phyloP scores from a whole-genome alignment of 2,888 invertebrate genomes.

The Rotaria magnacalcarata region DNA sequence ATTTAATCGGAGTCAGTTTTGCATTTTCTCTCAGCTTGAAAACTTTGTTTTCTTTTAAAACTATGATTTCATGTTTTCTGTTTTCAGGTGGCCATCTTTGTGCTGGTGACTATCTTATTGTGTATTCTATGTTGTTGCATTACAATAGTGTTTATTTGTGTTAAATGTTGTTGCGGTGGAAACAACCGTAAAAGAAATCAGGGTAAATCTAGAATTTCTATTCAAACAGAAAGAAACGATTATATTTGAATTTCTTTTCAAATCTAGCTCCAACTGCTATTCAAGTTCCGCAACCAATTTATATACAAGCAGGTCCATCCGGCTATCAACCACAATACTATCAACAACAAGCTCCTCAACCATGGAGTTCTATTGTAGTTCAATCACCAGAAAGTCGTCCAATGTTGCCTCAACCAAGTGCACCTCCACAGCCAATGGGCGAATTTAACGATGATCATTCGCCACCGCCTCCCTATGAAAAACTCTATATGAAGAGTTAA shows the following conservation, averaged over 20 bases:
- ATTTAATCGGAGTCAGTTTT: too few relatives aligned
- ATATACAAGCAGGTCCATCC: not conserved
- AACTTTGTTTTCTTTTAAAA: too few relatives aligned
- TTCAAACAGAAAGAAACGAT: too few relatives aligned
- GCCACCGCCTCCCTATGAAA: not conserved
- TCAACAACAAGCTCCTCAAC: not conserved
- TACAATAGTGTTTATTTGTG: not conserved
- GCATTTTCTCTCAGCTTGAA: too few relatives aligned
- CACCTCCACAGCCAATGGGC: not conserved
- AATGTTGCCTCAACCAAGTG: slow-evolving; percentile 29
- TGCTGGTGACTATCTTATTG: not conserved
- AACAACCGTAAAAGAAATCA: not conserved
- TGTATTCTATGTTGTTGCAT: not conserved
- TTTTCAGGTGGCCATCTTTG: not conserved
- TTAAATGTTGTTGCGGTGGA: not conserved
- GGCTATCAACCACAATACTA: not conserved
- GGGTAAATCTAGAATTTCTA: not conserved
- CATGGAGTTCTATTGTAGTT: not conserved
- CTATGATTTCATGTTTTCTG: too few relatives aligned
- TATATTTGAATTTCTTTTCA: too few relatives aligned
- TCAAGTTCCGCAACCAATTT: slow-evolving; percentile 26
- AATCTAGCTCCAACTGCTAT: not conserved
- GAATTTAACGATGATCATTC: not conserved
- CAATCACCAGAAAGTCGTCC: not conserved
- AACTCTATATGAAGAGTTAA: not conserved